phyloP scores from a whole-genome alignment of 2,797 vertebrate genomes.

The Mastacembelus armatus region DNA sequence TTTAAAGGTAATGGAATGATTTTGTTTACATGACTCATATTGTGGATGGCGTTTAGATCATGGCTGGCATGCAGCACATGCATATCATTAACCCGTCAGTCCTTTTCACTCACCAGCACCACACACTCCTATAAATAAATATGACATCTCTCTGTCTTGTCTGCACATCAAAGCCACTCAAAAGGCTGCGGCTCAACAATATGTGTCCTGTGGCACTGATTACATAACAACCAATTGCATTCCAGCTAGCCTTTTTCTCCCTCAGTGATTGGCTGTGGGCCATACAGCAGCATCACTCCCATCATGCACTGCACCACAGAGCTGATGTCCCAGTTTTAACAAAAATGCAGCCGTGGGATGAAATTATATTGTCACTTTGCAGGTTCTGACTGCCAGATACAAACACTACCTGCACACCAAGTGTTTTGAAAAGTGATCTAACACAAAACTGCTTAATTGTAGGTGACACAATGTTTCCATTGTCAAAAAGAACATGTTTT shows the following conservation, averaged over 20 bases:
- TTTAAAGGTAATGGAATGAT: constrained; percentile 38
- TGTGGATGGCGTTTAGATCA: constrained; percentile 35
- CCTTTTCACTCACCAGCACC: neutral
- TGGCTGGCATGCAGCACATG: constrained; percentile 26
- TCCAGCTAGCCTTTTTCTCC: constrained; percentile 45
- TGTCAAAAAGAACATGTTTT: constrained; percentile 33
- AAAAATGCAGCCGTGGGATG: constrained; percentile 53
- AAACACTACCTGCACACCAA: constrained; percentile 2
- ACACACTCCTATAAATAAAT: constrained; percentile 12
- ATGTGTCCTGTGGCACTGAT: constrained; percentile 50
- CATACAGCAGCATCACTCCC: constrained; percentile 67
- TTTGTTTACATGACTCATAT: constrained; percentile 30
- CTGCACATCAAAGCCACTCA: constrained; percentile 48
- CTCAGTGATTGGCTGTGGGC: constrained; percentile 60
- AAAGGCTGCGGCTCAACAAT: constrained; percentile 52
- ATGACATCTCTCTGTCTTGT: constrained; percentile 12
- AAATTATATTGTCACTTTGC: constrained; percentile 50
- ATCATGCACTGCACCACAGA: constrained; percentile 57
- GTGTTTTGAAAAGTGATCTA: neutral
- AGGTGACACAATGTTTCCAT: neutral
- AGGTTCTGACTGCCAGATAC: constrained; percentile 38
- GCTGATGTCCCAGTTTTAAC: constrained; percentile 73
- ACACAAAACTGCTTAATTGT: neutral
- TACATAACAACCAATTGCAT: constrained; percentile 66
- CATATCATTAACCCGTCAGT: neutral